Evolutionary conservation across 2,797 vertebrate species (phyloP), one percentile per base, ranked within the genome.

Genomic region (Podarcis lilfordi): DNA sequence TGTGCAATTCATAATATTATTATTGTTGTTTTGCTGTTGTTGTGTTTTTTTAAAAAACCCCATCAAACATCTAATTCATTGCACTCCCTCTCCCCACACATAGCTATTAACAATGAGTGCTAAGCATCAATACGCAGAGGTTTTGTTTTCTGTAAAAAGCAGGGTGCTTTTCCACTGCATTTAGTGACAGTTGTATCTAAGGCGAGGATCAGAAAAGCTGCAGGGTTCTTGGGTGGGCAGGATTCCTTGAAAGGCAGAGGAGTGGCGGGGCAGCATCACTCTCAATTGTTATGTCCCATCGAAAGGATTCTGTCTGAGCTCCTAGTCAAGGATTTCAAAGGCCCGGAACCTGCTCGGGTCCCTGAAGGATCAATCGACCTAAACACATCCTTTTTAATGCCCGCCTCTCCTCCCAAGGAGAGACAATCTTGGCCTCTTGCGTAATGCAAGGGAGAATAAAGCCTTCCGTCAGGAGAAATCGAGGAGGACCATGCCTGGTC

Each of bases 401-500:
- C 90, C 93, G 94, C 93, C 95, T 96, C 95, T 95, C 95, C 94
- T 95, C 90, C 91, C 69, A 64, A 95, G 94, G 94, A 96, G 96
- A 95, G 94, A 96, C 86, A 96, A 96, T 96, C 96, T 93, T 86
- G 92, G 91, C 79, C 0, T 29, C 55, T 89, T 69, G 81, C 35
- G 2, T 32, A 19, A 17, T 2, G 19, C 6, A 8, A n/a, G 86
- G 37, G 64, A 76, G 80, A 77, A 77, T 37, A 72, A 45, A 69
- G 37, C 10, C 3, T 43, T 55, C 55, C 29, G 29, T 82, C 86
- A 35, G 25, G 96, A 96, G 96, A 96, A 97, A 96, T 96, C 96
- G 96, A 98, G 97, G 98, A 97, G 97, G 98, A 98, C 97, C 97
- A 97, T 97, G 97, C 98, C 97, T 97, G 97, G 97, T 97, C 96